Evolutionary conservation across 2,113 vertebrate species (phyloP).

Genomic region (Pachycephala philippinensis): DNA sequence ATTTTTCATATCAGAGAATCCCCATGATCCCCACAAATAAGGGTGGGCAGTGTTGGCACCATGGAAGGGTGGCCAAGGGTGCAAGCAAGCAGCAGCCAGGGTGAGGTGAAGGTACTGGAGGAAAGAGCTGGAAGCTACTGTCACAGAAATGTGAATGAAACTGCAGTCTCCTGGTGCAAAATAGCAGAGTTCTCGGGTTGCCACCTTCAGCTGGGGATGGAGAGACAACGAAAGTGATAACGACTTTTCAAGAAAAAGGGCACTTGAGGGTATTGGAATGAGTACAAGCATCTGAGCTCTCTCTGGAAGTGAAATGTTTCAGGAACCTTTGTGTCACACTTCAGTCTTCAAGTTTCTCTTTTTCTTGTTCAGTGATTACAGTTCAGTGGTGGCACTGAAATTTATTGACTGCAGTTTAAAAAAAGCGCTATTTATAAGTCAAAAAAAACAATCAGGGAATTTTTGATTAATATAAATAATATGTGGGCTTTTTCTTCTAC

Average conservation of each 20-base stretch:
- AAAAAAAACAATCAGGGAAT: background rate
- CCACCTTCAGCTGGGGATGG: background rate
- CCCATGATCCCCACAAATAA: background rate
- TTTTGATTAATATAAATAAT: background rate
- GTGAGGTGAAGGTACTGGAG: background rate
- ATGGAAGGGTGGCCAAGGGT: background rate
- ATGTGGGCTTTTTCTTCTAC: background rate
- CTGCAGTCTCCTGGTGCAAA: background rate
- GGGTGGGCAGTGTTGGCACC: background rate
- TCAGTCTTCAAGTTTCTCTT: background rate
- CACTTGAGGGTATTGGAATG: background rate
- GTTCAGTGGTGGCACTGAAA: background rate
- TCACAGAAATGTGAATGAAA: background rate
- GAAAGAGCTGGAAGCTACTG: background rate
- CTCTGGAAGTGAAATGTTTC: background rate
- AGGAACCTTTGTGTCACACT: background rate
- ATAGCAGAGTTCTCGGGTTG: background rate
- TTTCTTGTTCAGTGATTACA: background rate
- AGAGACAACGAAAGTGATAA: accelerated
- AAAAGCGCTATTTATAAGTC: background rate
- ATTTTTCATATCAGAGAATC: background rate
- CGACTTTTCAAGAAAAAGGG: background rate
- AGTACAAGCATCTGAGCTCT: background rate
- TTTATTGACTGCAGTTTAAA: background rate
- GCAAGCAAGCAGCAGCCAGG: background rate